These are phyloP conservation scores for Syngnathus rostellatus DNA, from an alignment of 2,797 vertebrate species.

Conservation along the genomic window DNA sequence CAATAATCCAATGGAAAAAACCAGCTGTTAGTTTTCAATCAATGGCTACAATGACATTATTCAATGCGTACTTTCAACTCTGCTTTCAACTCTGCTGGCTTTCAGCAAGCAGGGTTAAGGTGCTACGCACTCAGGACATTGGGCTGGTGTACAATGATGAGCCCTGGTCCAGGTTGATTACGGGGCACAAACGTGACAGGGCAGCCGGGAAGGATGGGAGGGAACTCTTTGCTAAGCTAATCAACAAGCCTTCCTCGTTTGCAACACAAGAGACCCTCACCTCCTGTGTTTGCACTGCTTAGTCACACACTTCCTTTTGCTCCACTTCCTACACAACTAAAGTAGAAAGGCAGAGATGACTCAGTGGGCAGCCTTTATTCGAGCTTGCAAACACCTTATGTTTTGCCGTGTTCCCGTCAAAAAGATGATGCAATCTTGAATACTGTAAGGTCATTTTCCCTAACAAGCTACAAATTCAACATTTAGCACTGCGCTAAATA, in stretches of 20 bases:
- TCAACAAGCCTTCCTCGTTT: conserved; percentile 46
- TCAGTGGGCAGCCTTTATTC: conserved; percentile 51
- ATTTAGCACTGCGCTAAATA: background rate
- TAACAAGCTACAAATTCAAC: background rate
- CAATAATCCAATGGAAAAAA: conserved; percentile 57
- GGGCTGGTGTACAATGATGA: conserved; percentile 32
- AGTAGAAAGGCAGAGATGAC: conserved; percentile 51
- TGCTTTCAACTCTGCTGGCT: conserved; percentile 8
- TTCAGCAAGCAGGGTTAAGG: conserved; percentile 45
- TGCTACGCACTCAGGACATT: conserved; percentile 23
- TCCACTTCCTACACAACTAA: conserved; percentile 40
- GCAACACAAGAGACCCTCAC: conserved; percentile 23
- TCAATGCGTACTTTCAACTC: conserved; percentile 18
- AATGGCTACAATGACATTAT: conserved; percentile 3
- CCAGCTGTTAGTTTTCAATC: conserved; percentile 9
- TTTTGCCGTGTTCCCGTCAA: conserved; percentile 26
- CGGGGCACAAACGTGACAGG: conserved; percentile 37
- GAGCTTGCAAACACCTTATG: conserved; percentile 40
- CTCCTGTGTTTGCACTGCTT: conserved; percentile 34
- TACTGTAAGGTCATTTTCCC: background rate
- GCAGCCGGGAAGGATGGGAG: conserved; percentile 52
- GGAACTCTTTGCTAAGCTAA: conserved; percentile 15
- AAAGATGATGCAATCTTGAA: background rate
- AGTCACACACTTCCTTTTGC: conserved; percentile 50
- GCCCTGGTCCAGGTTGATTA: conserved; percentile 32